Evolutionary conservation across 2,797 vertebrate species (phyloP), one percentile per base, ranked within the genome.

Genomic region (Iguana delicatissima): DNA sequence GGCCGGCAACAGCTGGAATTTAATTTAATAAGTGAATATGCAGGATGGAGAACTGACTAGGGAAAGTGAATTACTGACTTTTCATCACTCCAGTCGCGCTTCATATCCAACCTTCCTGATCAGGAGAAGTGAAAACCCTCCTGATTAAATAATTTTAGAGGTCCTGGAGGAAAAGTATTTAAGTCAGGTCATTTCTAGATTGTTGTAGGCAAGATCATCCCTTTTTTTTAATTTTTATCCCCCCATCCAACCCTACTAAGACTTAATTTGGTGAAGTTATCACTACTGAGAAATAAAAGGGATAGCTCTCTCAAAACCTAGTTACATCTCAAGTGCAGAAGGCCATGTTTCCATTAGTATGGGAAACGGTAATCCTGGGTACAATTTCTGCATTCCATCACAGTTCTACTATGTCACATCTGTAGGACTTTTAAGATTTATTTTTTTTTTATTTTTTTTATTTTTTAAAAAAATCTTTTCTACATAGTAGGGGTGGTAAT

Each of bases 1-100:
- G 80, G 89, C 86, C 90, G 72, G 91, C 86, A 95, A 92, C 89
- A 95, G 81, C 87, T 94, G 94, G 90, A 92, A 89, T 95, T 95
- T 95, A 95, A 96, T 96, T 95, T 96, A 93, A 94, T 93, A 96
- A 96, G 91, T 93, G 81, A 93, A 91, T 32, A 42, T 55, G 86
- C 91, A 89, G 93, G 90, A 94, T 94, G 85, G 89, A 86, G 87
- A 91, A 10, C 87, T 95, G 94, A 90, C 93, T 94, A 22, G 90
- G 93, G 84, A 83, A 93, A 90, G 91, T 95, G 93, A 95, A 92
- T 95, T 96, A 95, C 85, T 90, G 80, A 85, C 73, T 95, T 84
- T 94, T 96, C 87, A 94, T 95, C 91, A 93, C 10, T 1, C 50
- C 90, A 59, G 83, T 74, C 29, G 67, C 86, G 67, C 89, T 29